phyloP scores from a whole-genome alignment of 2,888 invertebrate species.

The Platycheirus rosarum region DNA sequence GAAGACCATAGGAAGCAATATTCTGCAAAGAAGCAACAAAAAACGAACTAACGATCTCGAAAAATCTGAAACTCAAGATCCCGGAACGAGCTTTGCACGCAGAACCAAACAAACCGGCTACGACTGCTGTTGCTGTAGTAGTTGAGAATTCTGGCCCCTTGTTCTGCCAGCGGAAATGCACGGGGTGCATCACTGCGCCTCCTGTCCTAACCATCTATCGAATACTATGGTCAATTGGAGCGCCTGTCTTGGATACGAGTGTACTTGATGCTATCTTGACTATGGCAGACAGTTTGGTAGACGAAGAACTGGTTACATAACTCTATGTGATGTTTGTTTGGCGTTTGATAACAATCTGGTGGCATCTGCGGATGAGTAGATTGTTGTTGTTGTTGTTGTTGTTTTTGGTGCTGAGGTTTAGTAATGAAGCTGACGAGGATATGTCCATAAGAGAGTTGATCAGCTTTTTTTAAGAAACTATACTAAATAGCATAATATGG shows the following conservation, averaged over 20 bases:
- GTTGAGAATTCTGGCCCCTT: slow-evolving; percentile 12
- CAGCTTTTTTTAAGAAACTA: slow-evolving; percentile 9
- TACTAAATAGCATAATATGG: neutral
- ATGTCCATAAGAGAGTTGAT: slow-evolving; percentile 42
- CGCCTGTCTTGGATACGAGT: slow-evolving; percentile 37
- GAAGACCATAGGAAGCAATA: slow-evolving; percentile 38
- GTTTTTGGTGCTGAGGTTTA: slow-evolving; percentile 10
- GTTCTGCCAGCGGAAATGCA: slow-evolving; percentile 64
- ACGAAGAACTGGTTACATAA: slow-evolving; percentile 70
- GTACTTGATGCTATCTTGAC: slow-evolving; percentile 9
- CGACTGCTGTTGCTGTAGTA: slow-evolving; percentile 1
- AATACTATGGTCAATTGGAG: slow-evolving; percentile 70
- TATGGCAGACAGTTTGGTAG: slow-evolving; percentile 70
- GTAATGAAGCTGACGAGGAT: slow-evolving; percentile 37
- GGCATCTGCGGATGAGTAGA: slow-evolving; percentile 26
- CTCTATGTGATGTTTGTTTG: slow-evolving; percentile 67
- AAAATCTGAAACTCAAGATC: slow-evolving; percentile 51
- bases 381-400: neutral
- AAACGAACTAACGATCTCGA: slow-evolving; percentile 10
- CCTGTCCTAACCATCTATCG: slow-evolving; percentile 14
- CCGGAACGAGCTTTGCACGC: slow-evolving; percentile 58
- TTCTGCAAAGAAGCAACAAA: slow-evolving; percentile 37
- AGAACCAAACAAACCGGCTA: slow-evolving; percentile 20
- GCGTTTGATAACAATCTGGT: slow-evolving; percentile 69
- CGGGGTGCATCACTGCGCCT: slow-evolving; percentile 48